Conservation (phyloP, 1,140 invertebrate species). For the Melitaea cinxia region DNA sequence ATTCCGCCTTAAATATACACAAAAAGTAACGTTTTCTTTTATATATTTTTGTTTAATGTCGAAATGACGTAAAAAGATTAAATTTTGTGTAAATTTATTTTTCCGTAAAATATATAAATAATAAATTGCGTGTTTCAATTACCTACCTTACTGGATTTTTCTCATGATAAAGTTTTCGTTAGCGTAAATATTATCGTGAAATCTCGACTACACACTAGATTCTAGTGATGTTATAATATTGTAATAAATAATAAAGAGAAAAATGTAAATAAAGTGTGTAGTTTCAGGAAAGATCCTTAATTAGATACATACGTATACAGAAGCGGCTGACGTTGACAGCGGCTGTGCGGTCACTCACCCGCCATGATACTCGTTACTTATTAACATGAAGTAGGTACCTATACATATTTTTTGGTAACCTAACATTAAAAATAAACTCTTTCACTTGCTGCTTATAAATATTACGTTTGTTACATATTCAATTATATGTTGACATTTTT, state of each 20-base stretch:
- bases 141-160: too few relatives aligned
- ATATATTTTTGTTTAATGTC: not conserved
- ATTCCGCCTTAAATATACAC: conserved; percentile 1
- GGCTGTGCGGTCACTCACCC: conserved; percentile 12
- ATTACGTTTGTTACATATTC: too few relatives aligned
- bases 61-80: not conserved
- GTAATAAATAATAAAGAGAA: not conserved
- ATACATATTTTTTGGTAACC: not conserved
- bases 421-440: too few relatives aligned
- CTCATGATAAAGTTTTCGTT: too few relatives aligned
- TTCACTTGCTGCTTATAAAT: too few relatives aligned
- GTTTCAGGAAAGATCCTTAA: not conserved
- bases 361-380: conserved; percentile 5
- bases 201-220: too few relatives aligned
- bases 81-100: not conserved
- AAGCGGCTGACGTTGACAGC: conserved; percentile 7
- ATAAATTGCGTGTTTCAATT: too few relatives aligned
- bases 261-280: not conserved
- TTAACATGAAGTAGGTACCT: not conserved
- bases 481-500: too few relatives aligned
- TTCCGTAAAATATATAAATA: too few relatives aligned
- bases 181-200: too few relatives aligned
- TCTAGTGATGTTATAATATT: too few relatives aligned
- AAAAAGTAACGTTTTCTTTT: not conserved
- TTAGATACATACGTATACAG: not conserved